phyloP scores from a whole-genome alignment of 2,113 vertebrate species.

The Oncorhynchus mykiss region DNA sequence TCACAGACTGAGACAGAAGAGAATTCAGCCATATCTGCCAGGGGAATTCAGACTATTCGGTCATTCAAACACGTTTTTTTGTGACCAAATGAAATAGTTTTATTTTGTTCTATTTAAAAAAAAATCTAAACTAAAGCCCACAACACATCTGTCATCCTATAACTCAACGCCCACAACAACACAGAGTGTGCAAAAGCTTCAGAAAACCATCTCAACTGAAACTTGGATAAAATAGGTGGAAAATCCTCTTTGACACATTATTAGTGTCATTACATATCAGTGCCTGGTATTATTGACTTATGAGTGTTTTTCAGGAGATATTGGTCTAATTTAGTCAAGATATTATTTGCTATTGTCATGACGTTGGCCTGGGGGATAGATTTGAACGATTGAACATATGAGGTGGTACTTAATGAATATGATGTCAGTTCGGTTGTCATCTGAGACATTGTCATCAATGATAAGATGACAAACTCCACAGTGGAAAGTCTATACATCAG shows the following conservation, averaged over 20 bases:
- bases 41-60: slow-evolving; percentile 13
- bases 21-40: slow-evolving; percentile 21
- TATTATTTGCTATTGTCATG: background rate
- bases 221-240: background rate
- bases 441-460: too few relatives aligned
- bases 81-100: too few relatives aligned
- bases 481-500: too few relatives aligned
- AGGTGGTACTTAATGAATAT: too few relatives aligned
- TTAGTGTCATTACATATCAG: background rate
- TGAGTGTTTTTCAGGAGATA: background rate
- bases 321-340: background rate
- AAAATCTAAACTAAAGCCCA: background rate
- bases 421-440: too few relatives aligned
- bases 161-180: background rate
- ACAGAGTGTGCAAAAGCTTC: slow-evolving; percentile 12
- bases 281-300: background rate
- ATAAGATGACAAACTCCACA: too few relatives aligned
- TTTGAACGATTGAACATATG: too few relatives aligned
- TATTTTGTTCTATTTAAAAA: too few relatives aligned
- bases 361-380: too few relatives aligned
- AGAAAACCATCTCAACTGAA: background rate
- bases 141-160: background rate
- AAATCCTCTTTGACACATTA: background rate
- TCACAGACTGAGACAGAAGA: slow-evolving; percentile 1
- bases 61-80: background rate